A percentile compares a stretch with the other conserved stretches of the same genome.
Evolutionary conservation across 2,888 invertebrate species (phyloP).

Genomic region (Eristalinus sepulchralis): DNA sequence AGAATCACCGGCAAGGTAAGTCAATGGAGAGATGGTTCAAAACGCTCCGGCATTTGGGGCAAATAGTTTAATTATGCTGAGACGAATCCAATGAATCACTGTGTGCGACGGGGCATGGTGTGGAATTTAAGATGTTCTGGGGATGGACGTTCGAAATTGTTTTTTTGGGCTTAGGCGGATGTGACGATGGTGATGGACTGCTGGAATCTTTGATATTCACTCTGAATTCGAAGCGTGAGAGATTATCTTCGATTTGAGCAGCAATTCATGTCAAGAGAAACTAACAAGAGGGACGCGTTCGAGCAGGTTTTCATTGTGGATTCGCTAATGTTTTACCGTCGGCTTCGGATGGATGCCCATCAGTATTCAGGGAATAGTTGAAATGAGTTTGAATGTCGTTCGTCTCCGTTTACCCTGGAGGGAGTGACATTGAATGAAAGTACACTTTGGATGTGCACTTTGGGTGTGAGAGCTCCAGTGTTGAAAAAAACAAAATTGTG

Average conservation of each 20-base stretch:
- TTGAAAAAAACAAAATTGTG: no score
- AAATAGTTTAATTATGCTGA: not conserved
- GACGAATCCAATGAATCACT: not conserved
- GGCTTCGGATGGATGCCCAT: not conserved
- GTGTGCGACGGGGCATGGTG: not conserved
- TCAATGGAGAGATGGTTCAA: not conserved
- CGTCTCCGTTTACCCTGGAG: no score
- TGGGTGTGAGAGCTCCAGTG: no score
- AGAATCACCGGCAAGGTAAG: slow-evolving; percentile 85
- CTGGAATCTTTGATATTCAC: not conserved
- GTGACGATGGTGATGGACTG: not conserved
- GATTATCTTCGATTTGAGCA: not conserved
- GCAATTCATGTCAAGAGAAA: not conserved
- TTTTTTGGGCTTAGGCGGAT: not conserved
- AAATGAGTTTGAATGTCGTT: not conserved
- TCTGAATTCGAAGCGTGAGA: not conserved
- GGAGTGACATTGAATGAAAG: no score
- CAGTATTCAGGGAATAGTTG: no score
- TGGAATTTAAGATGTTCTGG: not conserved
- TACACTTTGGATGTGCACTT: no score
- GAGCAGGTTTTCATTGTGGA: not conserved
- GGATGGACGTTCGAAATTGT: not conserved
- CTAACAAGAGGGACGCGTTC: not conserved
- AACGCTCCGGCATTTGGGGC: not conserved
- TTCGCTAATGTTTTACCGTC: not conserved